These are phyloP conservation scores for Scomber japonicus DNA, from an alignment of 2,113 vertebrate species.

Conservation along the genomic window DNA sequence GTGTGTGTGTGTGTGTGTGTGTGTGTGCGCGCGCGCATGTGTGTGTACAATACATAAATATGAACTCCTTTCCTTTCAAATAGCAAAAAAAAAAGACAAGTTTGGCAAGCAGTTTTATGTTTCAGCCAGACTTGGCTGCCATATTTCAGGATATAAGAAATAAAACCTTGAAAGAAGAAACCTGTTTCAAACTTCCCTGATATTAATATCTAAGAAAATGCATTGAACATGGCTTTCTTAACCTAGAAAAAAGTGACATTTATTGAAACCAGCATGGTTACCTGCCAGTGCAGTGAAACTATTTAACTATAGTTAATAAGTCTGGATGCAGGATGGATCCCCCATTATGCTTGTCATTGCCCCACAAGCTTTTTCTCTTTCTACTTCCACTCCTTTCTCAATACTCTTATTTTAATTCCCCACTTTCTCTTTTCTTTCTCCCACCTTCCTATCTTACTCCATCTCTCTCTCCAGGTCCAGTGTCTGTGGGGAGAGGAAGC, in stretches of 20 bases:
- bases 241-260: neutral
- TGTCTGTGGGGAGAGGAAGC: constrained; percentile 49
- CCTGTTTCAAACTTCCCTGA: constrained; percentile 18
- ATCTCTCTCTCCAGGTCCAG: constrained; percentile 29
- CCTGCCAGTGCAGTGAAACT: neutral
- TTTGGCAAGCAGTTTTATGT: constrained; percentile 49
- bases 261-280: constrained; percentile 20
- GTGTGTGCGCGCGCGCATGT: constrained; percentile 9
- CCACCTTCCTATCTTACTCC: constrained; percentile 1
- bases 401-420: neutral
- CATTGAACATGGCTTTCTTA: constrained; percentile 4
- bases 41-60: constrained; percentile 6
- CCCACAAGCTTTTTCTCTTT: neutral
- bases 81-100: constrained; percentile 13
- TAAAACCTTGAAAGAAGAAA: constrained; percentile 42
- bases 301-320: neutral
- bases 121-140: constrained; percentile 48
- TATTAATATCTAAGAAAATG: constrained; percentile 24
- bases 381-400: neutral
- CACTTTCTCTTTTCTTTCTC: constrained; percentile 3
- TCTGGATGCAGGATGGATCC: neutral
- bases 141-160: constrained; percentile 37
- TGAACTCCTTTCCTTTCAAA: constrained; percentile 13
- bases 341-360: neutral
- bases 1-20: neutral